Percentiles rank a stretch among this genome's conserved stretches.
phyloP scores from a whole-genome alignment of 2,797 vertebrate genomes.

The Argyrosomus regius region DNA sequence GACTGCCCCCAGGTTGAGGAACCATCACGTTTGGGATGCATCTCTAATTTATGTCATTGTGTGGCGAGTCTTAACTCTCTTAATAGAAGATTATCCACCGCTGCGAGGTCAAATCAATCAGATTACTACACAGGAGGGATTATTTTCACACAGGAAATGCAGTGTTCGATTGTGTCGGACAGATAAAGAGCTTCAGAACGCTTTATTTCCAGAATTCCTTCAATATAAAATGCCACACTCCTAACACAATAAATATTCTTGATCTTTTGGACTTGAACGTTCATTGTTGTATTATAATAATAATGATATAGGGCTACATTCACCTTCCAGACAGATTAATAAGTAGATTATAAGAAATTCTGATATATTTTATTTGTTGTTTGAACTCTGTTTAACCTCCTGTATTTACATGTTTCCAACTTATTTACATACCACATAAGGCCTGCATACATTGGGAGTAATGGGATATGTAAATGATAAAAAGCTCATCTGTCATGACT shows the following conservation, averaged over 20 bases:
- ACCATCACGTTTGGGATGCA: neutral
- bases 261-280: neutral
- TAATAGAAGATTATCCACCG: conserved; percentile 62
- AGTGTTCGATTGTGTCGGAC: neutral
- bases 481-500: conserved; percentile 48
- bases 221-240: neutral
- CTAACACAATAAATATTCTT: neutral
- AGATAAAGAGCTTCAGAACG: neutral
- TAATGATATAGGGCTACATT: neutral
- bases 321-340: neutral
- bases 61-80: conserved; percentile 42
- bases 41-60: conserved; percentile 23
- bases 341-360: neutral
- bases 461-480: conserved; percentile 47
- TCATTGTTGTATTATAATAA: neutral
- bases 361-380: neutral
- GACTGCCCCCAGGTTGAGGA: conserved; percentile 2
- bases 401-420: neutral
- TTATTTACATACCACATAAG: neutral
- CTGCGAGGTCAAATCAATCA: conserved; percentile 63
- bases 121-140: conserved; percentile 31
- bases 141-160: conserved; percentile 13
- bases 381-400: neutral
- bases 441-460: neutral
- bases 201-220: neutral